Evolutionary conservation across 1,140 invertebrate species (phyloP).

Genomic region (Steinernema khuongi): DNA sequence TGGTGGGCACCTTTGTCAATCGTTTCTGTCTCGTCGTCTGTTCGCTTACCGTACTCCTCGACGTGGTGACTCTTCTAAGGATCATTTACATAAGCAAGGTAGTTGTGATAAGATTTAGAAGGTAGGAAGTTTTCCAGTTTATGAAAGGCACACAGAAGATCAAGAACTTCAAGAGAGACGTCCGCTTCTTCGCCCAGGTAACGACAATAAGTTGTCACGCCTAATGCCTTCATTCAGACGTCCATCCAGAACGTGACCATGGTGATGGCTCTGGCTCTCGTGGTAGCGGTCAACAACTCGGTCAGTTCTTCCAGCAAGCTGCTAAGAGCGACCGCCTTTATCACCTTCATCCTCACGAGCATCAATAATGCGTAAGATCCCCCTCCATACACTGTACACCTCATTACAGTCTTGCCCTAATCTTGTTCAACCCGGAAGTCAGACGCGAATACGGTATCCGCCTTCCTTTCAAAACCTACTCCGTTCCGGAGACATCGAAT

Average conservation of each 20-base stretch:
- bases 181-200: not conserved
- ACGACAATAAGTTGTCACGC: not conserved
- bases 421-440: not conserved
- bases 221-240: not conserved
- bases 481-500: too few relatives aligned
- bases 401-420: not conserved
- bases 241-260: not conserved
- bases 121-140: not conserved
- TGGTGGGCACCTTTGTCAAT: not conserved
- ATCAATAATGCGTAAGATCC: not conserved
- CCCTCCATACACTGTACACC: not conserved
- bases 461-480: not conserved
- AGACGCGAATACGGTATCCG: not conserved
- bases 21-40: not conserved
- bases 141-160: not conserved
- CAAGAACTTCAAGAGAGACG: not conserved
- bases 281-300: not conserved
- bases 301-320: not conserved
- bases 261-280: not conserved
- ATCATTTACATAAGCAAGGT: not conserved
- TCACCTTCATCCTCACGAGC: not conserved
- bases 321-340: not conserved
- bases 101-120: not conserved
- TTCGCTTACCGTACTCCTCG: not conserved
- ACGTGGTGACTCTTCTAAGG: not conserved